Base-by-base conservation (phyloP, 2,888 invertebrate species). In the Microchrysa polita region DNA sequence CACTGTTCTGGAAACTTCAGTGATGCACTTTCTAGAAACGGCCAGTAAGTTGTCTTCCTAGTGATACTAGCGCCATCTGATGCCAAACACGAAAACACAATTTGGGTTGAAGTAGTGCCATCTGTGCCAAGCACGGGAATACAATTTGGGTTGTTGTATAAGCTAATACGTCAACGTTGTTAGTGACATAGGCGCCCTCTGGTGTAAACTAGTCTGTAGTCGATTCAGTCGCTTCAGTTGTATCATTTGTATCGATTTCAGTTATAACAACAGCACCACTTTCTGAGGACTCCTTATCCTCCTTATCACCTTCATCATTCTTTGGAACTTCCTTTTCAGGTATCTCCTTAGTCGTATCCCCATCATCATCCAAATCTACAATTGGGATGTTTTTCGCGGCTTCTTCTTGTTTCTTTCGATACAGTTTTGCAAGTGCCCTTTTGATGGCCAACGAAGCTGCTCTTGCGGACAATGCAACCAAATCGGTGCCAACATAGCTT, bases 401-500 rank as follows among this genome's bases (percentile, higher is more conserved):
- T 23, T 81, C 81, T 1, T 79, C 76, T 48, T 82, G 82, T 18
- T 83, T 77, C 18, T 81, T 81, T 1, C 81, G 80, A 73, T 72
- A 52, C 82, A 81, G 77, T 82, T 81, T 71, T 81, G 79, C 74
- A 81, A 78, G 7, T 82, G 83, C 23, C 82, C 69, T 88, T 80
- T 94, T 93, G 0, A 96, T 92, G 59, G 97, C 96, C 78, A 90
- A 90, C 82, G 95, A 92, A 10, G 95, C 94, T 1, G 98, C 95
- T 84, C 96, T 95, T 76, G 94, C 89, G 0, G 93, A 90, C 72
- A 98, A 86, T 0, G 95, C 92, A 83, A 92, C 89, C 78, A 99
- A 86, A 88, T 99, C 97, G 4, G 96, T 97, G 14, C 97, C 98
- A 44, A 98, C 98, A 87, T 92, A 98, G 0, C 98, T n/a, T n/a